Evolutionary conservation across 2,113 vertebrate species (phyloP).

Genomic region (Mesocricetus auratus): DNA sequence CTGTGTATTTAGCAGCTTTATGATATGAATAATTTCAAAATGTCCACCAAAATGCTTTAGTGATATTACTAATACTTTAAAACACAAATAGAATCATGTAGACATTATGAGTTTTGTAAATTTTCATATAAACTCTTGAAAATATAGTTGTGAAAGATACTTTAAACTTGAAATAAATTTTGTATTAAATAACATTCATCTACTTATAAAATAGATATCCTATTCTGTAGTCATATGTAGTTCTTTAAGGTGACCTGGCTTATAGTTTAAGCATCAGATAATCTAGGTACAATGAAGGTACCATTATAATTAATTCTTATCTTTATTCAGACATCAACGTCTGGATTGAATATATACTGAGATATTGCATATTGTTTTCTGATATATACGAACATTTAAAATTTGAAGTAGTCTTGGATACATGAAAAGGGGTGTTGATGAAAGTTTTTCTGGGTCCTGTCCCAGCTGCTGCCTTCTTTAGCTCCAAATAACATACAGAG

Average conservation of each 20-base stretch:
- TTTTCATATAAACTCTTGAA: not conserved
- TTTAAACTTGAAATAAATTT: constrained; percentile 1
- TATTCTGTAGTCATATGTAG: not conserved
- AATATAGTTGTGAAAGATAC: not conserved
- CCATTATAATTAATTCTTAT: not conserved
- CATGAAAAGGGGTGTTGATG: not conserved
- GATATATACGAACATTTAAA: no score
- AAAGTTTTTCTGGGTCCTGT: no score
- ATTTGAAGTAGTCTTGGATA: not conserved
- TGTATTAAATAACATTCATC: not conserved
- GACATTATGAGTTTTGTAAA: not conserved
- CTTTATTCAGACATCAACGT: not conserved
- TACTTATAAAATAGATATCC: not conserved
- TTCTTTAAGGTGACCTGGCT: not conserved
- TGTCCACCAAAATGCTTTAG: not conserved
- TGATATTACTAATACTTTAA: not conserved
- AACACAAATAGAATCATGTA: not conserved
- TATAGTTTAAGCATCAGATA: not conserved
- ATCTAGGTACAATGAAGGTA: not conserved
- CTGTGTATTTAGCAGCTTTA: not conserved
- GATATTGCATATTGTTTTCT: not conserved
- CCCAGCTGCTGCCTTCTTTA: no score
- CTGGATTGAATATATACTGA: not conserved
- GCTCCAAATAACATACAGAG: no score
- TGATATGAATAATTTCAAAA: not conserved